phyloP scores from a whole-genome alignment of 2,113 vertebrate species.

The Arizona elegans region DNA sequence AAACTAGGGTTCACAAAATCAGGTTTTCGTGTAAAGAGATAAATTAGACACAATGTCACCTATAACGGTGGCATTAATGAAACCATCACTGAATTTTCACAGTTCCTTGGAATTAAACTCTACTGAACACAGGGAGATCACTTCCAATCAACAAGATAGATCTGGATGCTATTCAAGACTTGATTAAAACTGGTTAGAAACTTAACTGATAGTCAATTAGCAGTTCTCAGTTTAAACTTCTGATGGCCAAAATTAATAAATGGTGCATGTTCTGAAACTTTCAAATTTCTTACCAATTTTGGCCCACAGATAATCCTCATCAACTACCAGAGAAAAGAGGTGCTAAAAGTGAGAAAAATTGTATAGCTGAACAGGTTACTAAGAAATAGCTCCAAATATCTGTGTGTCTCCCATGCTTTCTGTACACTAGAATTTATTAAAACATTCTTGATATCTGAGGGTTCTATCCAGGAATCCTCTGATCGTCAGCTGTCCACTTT shows the following conservation, averaged over 20 bases:
- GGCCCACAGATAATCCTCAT: not conserved
- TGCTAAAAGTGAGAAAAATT: not conserved
- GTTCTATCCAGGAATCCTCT: not conserved
- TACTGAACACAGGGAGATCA: not conserved
- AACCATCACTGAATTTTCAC: not conserved
- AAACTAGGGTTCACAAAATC: not conserved
- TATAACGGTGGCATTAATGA: not conserved
- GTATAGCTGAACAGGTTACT: not conserved
- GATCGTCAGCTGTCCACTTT: not conserved
- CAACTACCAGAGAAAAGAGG: not conserved
- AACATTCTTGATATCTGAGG: not conserved
- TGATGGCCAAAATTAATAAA: too few species aligned
- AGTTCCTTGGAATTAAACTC: not conserved
- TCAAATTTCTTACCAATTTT: not conserved
- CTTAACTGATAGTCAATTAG: not conserved
- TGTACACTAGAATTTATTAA: not conserved
- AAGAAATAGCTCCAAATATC: not conserved
- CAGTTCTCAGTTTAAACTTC: not conserved
- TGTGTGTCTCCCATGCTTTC: not conserved
- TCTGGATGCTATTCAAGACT: not conserved
- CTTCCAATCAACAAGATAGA: not conserved
- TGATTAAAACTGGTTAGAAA: not conserved
- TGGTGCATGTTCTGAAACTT: not conserved
- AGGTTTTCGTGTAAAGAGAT: not conserved
- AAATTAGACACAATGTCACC: not conserved